Evolutionary conservation across 1,140 invertebrate species (phyloP).

Genomic region (Papilio helenus): DNA sequence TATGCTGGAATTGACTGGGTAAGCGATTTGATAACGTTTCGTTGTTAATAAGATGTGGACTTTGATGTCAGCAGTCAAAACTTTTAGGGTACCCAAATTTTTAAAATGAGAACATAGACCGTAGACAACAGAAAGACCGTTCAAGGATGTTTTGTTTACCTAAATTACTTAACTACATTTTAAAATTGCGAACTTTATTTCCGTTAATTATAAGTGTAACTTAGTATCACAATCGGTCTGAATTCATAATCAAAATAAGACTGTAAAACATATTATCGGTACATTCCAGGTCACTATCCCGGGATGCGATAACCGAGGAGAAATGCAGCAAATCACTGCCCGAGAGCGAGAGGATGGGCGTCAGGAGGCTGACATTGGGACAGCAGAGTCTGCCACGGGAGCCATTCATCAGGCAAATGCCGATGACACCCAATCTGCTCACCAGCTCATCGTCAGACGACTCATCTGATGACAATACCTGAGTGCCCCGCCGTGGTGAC

Average conservation of each 20-base stretch:
- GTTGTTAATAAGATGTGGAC: neutral
- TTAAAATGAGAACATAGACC: no score
- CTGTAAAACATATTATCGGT: neutral
- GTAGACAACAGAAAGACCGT: no score
- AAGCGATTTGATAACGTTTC: constrained; percentile 55
- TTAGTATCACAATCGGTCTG: no score
- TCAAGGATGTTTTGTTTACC: no score
- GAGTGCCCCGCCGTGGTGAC: constrained; percentile 78
- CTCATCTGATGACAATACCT: constrained; percentile 78
- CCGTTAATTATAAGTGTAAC: no score
- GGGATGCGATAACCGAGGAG: constrained; percentile 80
- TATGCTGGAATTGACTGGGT: constrained; percentile 88
- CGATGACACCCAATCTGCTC: constrained; percentile 74
- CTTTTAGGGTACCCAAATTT: no score
- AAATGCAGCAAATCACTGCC: constrained; percentile 80
- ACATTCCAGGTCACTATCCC: constrained; percentile 73
- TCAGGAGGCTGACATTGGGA: constrained; percentile 69
- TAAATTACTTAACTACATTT: no score
- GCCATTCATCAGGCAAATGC: constrained; percentile 74
- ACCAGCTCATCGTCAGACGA: constrained; percentile 79
- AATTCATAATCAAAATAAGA: neutral
- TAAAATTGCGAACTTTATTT: no score
- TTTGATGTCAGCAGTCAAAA: no score
- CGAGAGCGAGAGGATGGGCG: constrained; percentile 78
- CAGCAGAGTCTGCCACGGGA: constrained; percentile 76